Conservation (phyloP, 2,888 invertebrate genomes). For the Polylopha cassiicola region DNA sequence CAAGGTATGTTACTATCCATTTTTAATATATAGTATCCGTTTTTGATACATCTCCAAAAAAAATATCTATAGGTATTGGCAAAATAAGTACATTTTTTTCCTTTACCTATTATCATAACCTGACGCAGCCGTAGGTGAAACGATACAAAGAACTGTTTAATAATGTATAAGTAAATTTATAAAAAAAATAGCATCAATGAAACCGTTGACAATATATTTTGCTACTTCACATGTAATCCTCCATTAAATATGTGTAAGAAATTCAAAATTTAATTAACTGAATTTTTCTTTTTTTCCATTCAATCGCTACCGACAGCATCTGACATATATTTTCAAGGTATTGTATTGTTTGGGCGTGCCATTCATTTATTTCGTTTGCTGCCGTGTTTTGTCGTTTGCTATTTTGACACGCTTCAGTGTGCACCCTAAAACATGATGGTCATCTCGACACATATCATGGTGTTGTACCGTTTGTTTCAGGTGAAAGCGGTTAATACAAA, state of each 20-base stretch:
- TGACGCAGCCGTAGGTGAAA: too few species aligned
- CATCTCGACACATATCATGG: conserved; percentile 13
- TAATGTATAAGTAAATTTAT: too few species aligned
- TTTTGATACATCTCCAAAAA: too few species aligned
- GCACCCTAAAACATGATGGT: too few species aligned
- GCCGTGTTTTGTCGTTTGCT: conserved; percentile 29
- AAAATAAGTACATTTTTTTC: too few species aligned
- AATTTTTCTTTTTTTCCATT: conserved; percentile 53
- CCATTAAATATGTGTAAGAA: too few species aligned
- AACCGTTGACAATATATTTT: too few species aligned
- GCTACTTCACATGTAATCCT: conserved; percentile 1
- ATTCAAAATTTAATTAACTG: conserved; percentile 24
- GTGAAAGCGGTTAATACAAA: conserved; percentile 92
- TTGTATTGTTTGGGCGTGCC: conserved; percentile 35
- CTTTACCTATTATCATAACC: too few species aligned
- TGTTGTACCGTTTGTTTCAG: conserved; percentile 49
- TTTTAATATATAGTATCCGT: too few species aligned
- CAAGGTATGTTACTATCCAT: conserved; percentile 76
- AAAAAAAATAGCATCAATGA: too few species aligned
- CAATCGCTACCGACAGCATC: conserved; percentile 72
- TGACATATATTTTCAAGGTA: conserved; percentile 74
- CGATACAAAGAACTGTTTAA: too few species aligned
- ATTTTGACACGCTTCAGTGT: conserved; percentile 40
- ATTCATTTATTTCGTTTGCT: conserved; percentile 22
- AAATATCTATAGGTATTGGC: too few species aligned